Conservation (phyloP, 2,113 vertebrate species). For the Marmota monax region DNA sequence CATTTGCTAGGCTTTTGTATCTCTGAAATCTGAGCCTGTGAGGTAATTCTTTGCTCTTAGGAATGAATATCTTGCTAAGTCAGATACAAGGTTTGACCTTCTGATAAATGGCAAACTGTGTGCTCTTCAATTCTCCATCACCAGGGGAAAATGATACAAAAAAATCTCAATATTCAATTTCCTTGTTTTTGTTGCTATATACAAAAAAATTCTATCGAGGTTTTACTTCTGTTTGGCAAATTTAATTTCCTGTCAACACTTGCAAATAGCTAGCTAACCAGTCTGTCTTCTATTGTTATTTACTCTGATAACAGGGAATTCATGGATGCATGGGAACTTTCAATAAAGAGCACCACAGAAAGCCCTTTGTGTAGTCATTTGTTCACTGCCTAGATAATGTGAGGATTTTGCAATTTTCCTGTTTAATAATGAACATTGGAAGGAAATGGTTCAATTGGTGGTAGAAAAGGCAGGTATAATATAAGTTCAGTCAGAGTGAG, state of each 20-base stretch:
- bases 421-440: not conserved
- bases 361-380: not conserved
- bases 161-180: slow-evolving; percentile 73
- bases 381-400: not conserved
- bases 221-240: slow-evolving; percentile 66
- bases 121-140: slow-evolving; percentile 7
- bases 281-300: slow-evolving; percentile 51
- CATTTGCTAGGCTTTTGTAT: not conserved
- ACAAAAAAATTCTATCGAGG: not conserved
- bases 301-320: slow-evolving; percentile 49
- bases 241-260: slow-evolving; percentile 78
- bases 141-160: not conserved
- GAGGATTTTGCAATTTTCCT: not conserved
- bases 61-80: slow-evolving; percentile 27
- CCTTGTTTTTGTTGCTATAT: slow-evolving; percentile 66
- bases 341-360: not conserved
- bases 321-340: slow-evolving; percentile 41
- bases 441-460: not conserved
- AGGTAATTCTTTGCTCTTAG: not conserved
- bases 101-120: slow-evolving; percentile 49
- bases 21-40: not conserved
- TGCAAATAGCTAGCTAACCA: slow-evolving; percentile 63
- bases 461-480: not conserved
- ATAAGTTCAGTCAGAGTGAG: not conserved
- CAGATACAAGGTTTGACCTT: slow-evolving; percentile 52